Conservation (phyloP, 2,113 vertebrate genomes). For the Trogon melanurus region DNA sequence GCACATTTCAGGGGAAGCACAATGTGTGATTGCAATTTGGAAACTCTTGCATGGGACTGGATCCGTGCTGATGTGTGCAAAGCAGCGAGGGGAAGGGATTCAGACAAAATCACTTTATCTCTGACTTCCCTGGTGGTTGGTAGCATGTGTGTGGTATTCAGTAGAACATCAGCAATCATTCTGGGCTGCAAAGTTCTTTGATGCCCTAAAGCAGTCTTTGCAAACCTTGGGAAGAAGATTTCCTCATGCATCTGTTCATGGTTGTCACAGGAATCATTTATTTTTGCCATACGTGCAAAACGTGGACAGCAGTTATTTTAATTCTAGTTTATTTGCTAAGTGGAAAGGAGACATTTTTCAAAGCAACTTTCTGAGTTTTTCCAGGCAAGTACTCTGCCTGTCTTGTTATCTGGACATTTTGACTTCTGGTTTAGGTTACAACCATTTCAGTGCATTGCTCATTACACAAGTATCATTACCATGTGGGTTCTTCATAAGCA, state of each 20-base stretch:
- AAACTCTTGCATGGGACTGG: not conserved
- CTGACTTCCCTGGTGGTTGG: not conserved
- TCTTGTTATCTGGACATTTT: not conserved
- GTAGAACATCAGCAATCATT: not conserved
- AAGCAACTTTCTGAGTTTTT: not conserved
- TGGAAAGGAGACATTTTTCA: not conserved
- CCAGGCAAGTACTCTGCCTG: not conserved
- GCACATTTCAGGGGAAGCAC: constrained; percentile 57
- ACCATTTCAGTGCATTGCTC: not conserved
- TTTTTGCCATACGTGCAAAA: constrained; percentile 6
- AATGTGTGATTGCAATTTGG: constrained; percentile 12
- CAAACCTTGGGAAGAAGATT: not conserved
- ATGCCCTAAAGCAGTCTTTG: constrained; percentile 20
- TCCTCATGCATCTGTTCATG: not conserved
- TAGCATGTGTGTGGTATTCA: constrained; percentile 44
- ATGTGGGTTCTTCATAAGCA: not conserved
- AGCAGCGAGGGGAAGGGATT: not conserved
- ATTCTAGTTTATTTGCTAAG: not conserved
- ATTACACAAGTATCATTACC: not conserved
- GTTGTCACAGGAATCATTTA: not conserved
- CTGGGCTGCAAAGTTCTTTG: not conserved
- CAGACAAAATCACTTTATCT: not conserved
- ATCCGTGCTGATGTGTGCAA: not conserved
- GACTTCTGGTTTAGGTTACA: not conserved
- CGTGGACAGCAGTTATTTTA: not conserved